Evolutionary conservation across 2,888 invertebrate genomes (phyloP).

Genomic region (Maniola hyperantus): DNA sequence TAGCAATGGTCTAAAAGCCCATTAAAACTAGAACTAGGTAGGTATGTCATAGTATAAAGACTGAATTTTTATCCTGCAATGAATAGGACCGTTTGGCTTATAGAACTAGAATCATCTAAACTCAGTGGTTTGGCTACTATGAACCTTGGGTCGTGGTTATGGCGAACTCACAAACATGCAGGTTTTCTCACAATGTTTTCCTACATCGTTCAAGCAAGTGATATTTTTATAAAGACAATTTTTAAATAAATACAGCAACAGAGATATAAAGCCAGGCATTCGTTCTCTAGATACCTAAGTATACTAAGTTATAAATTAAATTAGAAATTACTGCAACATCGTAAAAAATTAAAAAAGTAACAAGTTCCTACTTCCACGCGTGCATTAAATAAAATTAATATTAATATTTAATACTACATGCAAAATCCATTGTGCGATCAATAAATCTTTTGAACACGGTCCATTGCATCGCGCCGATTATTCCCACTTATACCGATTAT

Average conservation of each 20-base stretch:
- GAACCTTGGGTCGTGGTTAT: no score
- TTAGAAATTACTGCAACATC: background rate
- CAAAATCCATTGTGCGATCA: constrained; percentile 32
- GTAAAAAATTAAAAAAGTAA: background rate
- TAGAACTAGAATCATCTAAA: no score
- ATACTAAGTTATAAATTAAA: background rate
- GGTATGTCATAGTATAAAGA: no score
- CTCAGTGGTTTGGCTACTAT: no score
- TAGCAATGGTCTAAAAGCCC: no score
- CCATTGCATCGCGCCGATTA: constrained; percentile 61
- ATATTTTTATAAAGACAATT: no score
- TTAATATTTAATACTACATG: constrained; percentile 13
- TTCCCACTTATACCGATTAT: constrained; percentile 69
- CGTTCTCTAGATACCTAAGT: no score
- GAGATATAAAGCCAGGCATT: no score
- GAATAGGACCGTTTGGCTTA: no score
- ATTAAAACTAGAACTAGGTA: no score
- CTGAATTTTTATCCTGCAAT: no score
- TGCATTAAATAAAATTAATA: constrained; percentile 4
- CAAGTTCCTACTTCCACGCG: background rate
- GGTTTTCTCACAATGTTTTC: background rate
- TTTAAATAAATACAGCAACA: background rate
- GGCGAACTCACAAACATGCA: no score
- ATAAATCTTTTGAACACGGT: constrained; percentile 57
- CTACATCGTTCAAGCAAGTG: background rate